A percentile compares a stretch with the other conserved stretches of the same genome.
Conservation (phyloP, 2,797 vertebrate genomes). For the Vultur gryphus region DNA sequence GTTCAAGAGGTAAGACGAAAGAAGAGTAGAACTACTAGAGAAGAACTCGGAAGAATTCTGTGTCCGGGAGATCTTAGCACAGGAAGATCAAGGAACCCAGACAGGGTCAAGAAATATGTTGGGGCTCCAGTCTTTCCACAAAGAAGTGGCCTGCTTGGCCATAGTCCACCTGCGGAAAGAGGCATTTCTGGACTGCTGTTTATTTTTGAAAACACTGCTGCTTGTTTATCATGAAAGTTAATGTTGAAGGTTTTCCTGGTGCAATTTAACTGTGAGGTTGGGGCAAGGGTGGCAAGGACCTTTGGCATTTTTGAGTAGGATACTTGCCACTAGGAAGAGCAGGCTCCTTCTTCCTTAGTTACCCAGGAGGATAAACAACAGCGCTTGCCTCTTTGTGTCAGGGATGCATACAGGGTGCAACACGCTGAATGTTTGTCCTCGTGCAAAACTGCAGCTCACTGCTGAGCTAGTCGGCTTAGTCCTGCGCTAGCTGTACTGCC, state of each 20-base stretch:
- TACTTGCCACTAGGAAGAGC: neutral
- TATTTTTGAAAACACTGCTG: neutral
- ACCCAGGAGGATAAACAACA: neutral
- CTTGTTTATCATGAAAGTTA: neutral
- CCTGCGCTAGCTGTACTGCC: neutral
- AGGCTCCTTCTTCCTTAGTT: neutral
- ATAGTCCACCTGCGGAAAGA: neutral
- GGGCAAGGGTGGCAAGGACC: neutral
- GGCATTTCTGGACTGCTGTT: neutral
- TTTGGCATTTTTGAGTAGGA: neutral
- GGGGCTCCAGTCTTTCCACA: neutral
- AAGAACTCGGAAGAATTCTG: neutral
- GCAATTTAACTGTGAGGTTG: neutral
- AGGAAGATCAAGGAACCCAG: neutral
- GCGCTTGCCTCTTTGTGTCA: neutral
- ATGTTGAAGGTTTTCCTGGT: neutral
- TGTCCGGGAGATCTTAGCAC: neutral
- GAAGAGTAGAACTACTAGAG: neutral
- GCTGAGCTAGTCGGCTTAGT: neutral
- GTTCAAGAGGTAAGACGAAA: neutral
- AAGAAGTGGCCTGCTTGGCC: neutral
- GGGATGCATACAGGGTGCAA: neutral
- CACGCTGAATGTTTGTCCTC: neutral
- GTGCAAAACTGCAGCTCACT: neutral
- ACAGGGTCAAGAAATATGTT: neutral